phyloP scores from a whole-genome alignment of 2,888 invertebrate genomes.

The Melanostoma scalare region DNA sequence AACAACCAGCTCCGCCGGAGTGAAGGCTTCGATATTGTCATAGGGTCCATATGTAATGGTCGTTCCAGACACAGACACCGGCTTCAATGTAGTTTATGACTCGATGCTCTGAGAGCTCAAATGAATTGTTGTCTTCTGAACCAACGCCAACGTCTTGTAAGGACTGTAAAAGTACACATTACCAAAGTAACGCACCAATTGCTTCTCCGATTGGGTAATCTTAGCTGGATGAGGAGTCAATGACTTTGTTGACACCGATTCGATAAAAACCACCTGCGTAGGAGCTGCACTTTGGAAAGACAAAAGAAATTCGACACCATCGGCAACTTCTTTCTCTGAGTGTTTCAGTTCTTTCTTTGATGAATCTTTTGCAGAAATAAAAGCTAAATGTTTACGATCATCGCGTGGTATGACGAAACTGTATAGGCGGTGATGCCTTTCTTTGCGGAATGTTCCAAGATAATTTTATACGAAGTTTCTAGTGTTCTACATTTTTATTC shows the following conservation, averaged over 20 bases:
- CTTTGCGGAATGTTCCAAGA: constrained; percentile 92
- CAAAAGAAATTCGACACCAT: constrained; percentile 84
- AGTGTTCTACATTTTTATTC: constrained; percentile 92
- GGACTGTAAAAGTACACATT: constrained; percentile 92
- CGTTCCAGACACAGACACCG: constrained; percentile 89
- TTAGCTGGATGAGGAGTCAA: constrained; percentile 92
- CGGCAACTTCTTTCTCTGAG: constrained; percentile 83
- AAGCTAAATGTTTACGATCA: constrained; percentile 87
- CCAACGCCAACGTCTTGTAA: constrained; percentile 89
- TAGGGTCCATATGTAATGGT: constrained; percentile 95
- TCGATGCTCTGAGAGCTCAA: constrained; percentile 91
- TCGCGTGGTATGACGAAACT: constrained; percentile 86
- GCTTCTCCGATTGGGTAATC: constrained; percentile 96
- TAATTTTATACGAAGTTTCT: constrained; percentile 90
- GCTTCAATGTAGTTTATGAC: constrained; percentile 91
- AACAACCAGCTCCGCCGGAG: constrained; percentile 87
- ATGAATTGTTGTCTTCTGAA: constrained; percentile 91
- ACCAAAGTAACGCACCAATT: constrained; percentile 93
- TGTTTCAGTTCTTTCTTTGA: constrained; percentile 84
- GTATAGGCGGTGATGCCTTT: constrained; percentile 87
- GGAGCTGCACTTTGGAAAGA: constrained; percentile 81
- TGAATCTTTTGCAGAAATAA: constrained; percentile 87
- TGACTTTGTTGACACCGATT: constrained; percentile 89
- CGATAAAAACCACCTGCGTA: constrained; percentile 83
- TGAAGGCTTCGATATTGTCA: constrained; percentile 86